These are phyloP conservation scores for Tipula unca DNA, from an alignment of 2,888 invertebrate species.

Conservation along the genomic window DNA sequence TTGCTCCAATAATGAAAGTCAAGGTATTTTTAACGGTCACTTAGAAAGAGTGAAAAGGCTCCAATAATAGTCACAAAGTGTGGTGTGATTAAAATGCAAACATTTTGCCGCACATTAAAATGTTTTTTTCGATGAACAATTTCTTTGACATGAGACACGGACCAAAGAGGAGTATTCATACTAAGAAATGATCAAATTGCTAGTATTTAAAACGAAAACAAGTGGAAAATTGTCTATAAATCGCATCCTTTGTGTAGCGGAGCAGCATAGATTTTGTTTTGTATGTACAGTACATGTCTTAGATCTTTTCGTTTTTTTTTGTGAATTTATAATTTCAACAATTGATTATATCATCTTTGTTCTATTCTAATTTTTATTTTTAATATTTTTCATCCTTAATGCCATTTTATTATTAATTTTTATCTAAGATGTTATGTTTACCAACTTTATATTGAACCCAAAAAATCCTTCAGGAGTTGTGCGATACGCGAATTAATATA, in stretches of 20 bases:
- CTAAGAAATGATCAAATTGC: background rate
- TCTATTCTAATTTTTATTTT: background rate
- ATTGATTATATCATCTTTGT: constrained; percentile 14
- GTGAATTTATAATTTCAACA: background rate
- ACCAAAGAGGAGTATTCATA: no score
- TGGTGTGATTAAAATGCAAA: no score
- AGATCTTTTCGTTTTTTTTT: background rate
- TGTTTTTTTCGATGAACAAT: no score
- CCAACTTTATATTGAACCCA: constrained; percentile 8
- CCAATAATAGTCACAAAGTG: no score
- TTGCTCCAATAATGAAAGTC: no score
- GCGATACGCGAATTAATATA: background rate
- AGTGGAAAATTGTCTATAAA: background rate
- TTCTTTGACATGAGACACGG: no score
- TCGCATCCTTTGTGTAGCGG: background rate
- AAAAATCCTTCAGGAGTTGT: background rate
- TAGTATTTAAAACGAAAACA: background rate
- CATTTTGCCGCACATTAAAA: no score
- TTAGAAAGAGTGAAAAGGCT: no score
- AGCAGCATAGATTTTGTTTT: background rate
- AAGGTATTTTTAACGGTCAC: no score
- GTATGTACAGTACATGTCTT: background rate
- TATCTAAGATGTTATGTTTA: background rate
- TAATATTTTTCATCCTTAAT: background rate
- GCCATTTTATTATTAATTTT: constrained; percentile 10